Conservation (phyloP, 2,797 vertebrate species). For the Lophura swinhoii region DNA sequence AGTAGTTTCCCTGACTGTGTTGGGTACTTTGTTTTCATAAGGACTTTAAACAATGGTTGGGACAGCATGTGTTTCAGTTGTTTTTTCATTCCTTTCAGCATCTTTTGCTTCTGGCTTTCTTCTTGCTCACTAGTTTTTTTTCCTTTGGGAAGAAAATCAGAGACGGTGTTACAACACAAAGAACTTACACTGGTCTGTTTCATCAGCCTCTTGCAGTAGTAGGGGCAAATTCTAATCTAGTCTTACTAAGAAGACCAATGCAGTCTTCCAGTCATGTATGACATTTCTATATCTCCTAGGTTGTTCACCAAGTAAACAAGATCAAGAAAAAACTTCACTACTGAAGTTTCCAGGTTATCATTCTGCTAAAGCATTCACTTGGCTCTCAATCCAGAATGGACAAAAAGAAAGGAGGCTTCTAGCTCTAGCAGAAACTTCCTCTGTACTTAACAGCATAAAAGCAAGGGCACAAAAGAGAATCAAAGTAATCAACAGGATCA, state of each 20-base stretch:
- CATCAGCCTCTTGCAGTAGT: not conserved
- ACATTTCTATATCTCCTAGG: not conserved
- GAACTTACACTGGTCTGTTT: not conserved
- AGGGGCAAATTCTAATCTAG: not conserved
- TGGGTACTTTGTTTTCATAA: conserved; percentile 92
- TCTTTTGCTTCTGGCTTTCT: conserved; percentile 87
- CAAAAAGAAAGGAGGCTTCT: not conserved
- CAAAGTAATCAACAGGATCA: not conserved
- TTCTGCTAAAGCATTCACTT: not conserved
- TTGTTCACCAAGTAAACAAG: not conserved
- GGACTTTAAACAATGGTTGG: conserved; percentile 87
- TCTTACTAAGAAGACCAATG: not conserved
- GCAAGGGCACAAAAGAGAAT: not conserved
- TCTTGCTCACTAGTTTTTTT: conserved; percentile 78
- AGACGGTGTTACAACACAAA: conserved; percentile 2
- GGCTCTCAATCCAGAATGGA: not conserved
- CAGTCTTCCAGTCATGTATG: not conserved
- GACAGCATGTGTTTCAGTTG: conserved; percentile 88
- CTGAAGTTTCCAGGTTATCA: not conserved
- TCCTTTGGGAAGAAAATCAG: conserved; percentile 76
- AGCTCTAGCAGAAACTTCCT: not conserved
- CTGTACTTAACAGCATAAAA: not conserved
- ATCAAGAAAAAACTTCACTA: not conserved
- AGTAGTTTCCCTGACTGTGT: conserved; percentile 90
- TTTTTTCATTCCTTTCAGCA: conserved; percentile 91